These are phyloP conservation scores for Solea solea DNA, from an alignment of 2,113 vertebrate species.

Conservation along the genomic window DNA sequence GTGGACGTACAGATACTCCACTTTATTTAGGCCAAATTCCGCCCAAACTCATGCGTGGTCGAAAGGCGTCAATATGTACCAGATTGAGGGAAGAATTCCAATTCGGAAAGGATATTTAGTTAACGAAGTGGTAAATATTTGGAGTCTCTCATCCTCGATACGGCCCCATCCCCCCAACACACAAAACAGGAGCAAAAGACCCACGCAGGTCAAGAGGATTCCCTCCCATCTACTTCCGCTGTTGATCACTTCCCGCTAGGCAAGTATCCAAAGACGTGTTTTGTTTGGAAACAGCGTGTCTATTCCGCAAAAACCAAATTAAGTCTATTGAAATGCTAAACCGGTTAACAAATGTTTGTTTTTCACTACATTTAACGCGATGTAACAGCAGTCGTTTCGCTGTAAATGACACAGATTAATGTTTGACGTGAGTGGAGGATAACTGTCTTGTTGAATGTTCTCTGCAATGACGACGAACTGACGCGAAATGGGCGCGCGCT, in stretches of 20 bases:
- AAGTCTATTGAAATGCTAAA: not conserved
- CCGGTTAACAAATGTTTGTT: accelerated
- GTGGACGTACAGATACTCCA: conserved; percentile 69
- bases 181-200: conserved; percentile 60
- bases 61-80: conserved; percentile 31
- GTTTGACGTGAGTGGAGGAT: not conserved
- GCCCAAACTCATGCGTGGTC: conserved; percentile 73
- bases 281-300: not conserved
- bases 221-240: conserved; percentile 37
- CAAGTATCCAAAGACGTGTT: not conserved
- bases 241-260: not conserved
- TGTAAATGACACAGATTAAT: not conserved
- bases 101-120: conserved; percentile 59
- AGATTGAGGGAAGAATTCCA: conserved; percentile 21
- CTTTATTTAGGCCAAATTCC: conserved; percentile 55
- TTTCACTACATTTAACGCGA: too few species aligned
- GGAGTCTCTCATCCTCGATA: conserved; percentile 78
- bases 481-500: conserved; percentile 39
- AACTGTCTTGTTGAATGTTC: conserved; percentile 30
- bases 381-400: not conserved
- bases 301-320: not conserved
- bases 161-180: conserved; percentile 81
- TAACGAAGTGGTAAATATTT: conserved; percentile 75
- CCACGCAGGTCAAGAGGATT: conserved; percentile 2
- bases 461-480: conserved; percentile 37